A percentile compares a stretch with the other conserved stretches of the same genome.
phyloP scores from a whole-genome alignment of 2,888 invertebrate genomes.

The Horisme vitalbata region DNA sequence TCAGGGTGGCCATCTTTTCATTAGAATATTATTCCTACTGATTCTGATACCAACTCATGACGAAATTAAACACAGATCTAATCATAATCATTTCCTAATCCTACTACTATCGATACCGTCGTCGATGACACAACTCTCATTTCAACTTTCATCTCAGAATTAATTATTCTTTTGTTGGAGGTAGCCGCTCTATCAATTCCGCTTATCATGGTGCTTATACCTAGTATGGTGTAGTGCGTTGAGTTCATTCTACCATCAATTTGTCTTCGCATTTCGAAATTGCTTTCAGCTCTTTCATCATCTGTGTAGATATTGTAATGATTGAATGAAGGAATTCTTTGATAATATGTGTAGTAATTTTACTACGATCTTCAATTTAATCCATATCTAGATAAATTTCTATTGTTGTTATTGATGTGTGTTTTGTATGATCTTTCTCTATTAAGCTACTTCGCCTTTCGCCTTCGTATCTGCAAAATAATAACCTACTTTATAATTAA shows the following conservation, averaged over 20 bases:
- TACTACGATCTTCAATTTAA: no score
- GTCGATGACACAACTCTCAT: slow-evolving; percentile 46
- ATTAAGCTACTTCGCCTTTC: no score
- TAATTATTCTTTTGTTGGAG: slow-evolving; percentile 75
- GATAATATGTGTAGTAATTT: no score
- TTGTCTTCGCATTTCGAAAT: slow-evolving; percentile 64
- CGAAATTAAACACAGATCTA: background rate
- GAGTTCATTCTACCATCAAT: slow-evolving; percentile 59
- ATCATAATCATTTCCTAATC: slow-evolving; percentile 7
- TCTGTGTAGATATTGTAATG: slow-evolving; percentile 40
- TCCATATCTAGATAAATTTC: no score
- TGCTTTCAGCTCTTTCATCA: slow-evolving; percentile 57
- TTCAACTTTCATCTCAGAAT: slow-evolving; percentile 68
- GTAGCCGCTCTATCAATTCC: slow-evolving; percentile 65
- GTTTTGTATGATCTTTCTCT: no score
- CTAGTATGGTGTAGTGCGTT: slow-evolving; percentile 46
- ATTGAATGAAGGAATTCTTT: slow-evolving; percentile 38
- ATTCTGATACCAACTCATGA: background rate
- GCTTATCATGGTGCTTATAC: slow-evolving; percentile 68
- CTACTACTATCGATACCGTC: slow-evolving; percentile 39
- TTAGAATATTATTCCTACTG: background rate
- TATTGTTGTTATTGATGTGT: no score
- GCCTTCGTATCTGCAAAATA: no score
- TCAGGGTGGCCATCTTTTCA: no score
- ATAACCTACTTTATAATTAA: no score